Conservation (phyloP, 1,140 invertebrate species). For the Diabrotica undecimpunctata region DNA sequence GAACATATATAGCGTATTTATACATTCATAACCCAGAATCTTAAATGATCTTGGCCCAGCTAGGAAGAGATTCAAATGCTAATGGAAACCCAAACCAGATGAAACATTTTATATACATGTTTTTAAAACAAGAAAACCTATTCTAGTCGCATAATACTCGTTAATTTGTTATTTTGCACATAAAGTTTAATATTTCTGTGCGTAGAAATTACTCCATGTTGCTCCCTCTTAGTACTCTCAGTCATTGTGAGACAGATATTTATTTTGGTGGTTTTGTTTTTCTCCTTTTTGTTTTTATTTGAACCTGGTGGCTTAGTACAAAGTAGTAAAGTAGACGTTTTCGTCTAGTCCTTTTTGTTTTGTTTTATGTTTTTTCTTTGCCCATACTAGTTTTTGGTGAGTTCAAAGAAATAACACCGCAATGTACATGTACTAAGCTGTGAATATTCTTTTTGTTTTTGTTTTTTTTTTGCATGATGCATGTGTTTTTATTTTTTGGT, state of each 20-base stretch:
- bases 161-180: too few relatives aligned
- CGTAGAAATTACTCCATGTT: too few relatives aligned
- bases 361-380: conserved; percentile 34
- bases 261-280: not conserved
- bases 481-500: conserved; percentile 39
- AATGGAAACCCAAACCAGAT: too few relatives aligned
- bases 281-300: not conserved
- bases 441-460: not conserved
- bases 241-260: not conserved
- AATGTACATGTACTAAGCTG: conserved; percentile 12
- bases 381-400: conserved; percentile 26
- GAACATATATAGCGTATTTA: too few relatives aligned
- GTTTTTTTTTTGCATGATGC: conserved; percentile 40
- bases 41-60: too few relatives aligned
- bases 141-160: too few relatives aligned
- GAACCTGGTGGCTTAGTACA: not conserved
- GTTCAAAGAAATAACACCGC: not conserved
- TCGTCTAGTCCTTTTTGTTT: conserved; percentile 29
- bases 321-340: not conserved
- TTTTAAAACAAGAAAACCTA: too few relatives aligned
- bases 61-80: too few relatives aligned
- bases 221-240: not conserved
- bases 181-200: too few relatives aligned
- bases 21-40: too few relatives aligned
- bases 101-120: too few relatives aligned